Evolutionary conservation across 2,797 vertebrate genomes (phyloP).

Genomic region (Smutsia gigantea): DNA sequence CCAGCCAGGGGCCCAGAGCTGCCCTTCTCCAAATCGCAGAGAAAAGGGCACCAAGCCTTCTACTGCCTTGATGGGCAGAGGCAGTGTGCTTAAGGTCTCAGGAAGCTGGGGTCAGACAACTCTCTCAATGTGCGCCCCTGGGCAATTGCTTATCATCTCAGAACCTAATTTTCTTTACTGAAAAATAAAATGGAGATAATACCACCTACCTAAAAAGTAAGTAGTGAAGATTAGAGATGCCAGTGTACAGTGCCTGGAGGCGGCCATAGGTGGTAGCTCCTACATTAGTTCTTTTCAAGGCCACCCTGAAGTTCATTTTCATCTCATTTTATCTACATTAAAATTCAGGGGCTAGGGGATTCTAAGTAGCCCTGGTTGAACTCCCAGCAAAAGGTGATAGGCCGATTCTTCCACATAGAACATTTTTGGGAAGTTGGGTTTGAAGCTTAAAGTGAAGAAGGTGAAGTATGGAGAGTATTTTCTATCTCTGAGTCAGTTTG

Average conservation of each 20-base stretch:
- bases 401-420: neutral
- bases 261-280: neutral
- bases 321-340: neutral
- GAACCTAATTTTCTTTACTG: neutral
- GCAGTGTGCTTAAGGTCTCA: neutral
- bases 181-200: neutral
- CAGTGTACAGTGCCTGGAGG: neutral
- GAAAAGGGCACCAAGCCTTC: neutral
- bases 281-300: neutral
- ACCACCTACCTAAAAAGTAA: neutral
- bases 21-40: neutral
- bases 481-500: neutral
- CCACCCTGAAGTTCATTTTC: neutral
- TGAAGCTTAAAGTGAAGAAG: neutral
- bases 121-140: neutral
- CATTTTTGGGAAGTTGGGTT: neutral
- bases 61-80: neutral
- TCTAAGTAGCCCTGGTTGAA: neutral
- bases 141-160: neutral
- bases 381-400: neutral
- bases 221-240: neutral
- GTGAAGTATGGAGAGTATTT: neutral
- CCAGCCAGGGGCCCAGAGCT: neutral
- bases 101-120: neutral
- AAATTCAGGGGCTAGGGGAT: neutral